Percentiles rank a stretch among this genome's conserved stretches.
Conservation (phyloP, 2,797 vertebrate genomes). For the Ceyx erithaca region DNA sequence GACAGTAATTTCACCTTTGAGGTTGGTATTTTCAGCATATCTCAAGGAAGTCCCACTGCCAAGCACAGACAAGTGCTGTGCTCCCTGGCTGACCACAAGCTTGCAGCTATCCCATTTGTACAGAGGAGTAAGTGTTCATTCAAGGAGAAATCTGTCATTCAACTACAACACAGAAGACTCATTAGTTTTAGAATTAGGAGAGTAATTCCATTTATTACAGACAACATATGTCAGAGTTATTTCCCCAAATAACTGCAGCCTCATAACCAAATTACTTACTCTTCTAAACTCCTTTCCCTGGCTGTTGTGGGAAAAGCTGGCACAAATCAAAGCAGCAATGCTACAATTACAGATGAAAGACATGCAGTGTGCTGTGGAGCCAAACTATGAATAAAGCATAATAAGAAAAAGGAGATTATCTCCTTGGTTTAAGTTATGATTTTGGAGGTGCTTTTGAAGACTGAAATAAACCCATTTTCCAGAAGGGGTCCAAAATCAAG, state of each 20-base stretch:
- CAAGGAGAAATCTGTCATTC: not conserved
- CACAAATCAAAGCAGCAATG: not conserved
- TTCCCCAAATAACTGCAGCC: constrained; percentile 26
- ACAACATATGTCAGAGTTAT: not conserved
- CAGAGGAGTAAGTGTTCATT: not conserved
- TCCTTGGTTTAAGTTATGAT: not conserved
- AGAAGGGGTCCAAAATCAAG: not conserved
- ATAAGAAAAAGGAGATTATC: not conserved
- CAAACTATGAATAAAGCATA: not conserved
- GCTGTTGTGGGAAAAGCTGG: not conserved
- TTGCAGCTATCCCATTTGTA: not conserved
- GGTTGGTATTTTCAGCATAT: not conserved
- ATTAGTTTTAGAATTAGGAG: constrained; percentile 13
- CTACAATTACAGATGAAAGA: constrained; percentile 1
- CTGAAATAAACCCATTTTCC: constrained; percentile 15
- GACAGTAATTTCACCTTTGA: not conserved
- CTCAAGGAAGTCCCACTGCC: not conserved
- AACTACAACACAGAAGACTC: not conserved
- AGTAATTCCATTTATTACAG: constrained; percentile 21
- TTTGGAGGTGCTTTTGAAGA: not conserved
- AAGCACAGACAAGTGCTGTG: not conserved
- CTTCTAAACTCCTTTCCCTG: not conserved
- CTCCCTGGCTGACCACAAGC: not conserved
- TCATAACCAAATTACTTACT: not conserved
- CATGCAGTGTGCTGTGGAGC: not conserved